Evolutionary conservation across 1,140 invertebrate species (phyloP).

Genomic region (Nautilus pompilius): DNA sequence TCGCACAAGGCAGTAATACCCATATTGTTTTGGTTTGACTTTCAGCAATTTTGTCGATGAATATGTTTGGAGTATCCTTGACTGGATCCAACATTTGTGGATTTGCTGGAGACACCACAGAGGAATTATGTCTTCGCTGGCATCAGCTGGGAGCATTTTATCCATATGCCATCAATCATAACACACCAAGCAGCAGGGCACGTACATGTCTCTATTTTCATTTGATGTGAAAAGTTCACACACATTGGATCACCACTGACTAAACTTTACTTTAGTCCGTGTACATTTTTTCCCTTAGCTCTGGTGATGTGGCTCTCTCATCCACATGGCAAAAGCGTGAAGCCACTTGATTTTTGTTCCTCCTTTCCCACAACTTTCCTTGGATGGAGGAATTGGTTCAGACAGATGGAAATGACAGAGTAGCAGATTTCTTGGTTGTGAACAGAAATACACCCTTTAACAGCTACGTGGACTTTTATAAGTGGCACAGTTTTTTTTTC

Average conservation of each 20-base stretch:
- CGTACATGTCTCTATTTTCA: not conserved
- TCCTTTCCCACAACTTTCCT: too few species aligned
- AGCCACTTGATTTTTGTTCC: too few species aligned
- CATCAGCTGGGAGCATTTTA: slow-evolving; percentile 62
- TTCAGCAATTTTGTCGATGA: slow-evolving; percentile 47
- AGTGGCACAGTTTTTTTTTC: too few species aligned
- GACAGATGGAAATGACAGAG: too few species aligned
- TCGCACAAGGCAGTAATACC: too few species aligned
- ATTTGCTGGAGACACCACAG: slow-evolving; percentile 75
- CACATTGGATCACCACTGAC: not conserved
- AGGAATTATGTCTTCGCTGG: slow-evolving; percentile 61
- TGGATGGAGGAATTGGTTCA: too few species aligned
- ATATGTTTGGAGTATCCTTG: slow-evolving; percentile 66
- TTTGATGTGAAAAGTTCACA: not conserved
- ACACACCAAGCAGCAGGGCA: slow-evolving; percentile 19
- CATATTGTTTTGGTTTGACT: too few species aligned
- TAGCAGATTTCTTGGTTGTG: too few species aligned
- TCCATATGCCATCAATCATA: slow-evolving; percentile 55
- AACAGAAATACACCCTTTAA: too few species aligned
- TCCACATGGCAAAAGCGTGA: too few species aligned
- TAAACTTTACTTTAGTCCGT: too few species aligned
- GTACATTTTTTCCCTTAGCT: not conserved
- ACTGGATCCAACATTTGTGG: slow-evolving; percentile 90
- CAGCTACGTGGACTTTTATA: too few species aligned
- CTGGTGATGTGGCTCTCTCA: not conserved